Percentiles rank a stretch among this genome's conserved stretches.
Evolutionary conservation across 2,888 invertebrate species (phyloP).

Genomic region (Oxystoma pomonae): DNA sequence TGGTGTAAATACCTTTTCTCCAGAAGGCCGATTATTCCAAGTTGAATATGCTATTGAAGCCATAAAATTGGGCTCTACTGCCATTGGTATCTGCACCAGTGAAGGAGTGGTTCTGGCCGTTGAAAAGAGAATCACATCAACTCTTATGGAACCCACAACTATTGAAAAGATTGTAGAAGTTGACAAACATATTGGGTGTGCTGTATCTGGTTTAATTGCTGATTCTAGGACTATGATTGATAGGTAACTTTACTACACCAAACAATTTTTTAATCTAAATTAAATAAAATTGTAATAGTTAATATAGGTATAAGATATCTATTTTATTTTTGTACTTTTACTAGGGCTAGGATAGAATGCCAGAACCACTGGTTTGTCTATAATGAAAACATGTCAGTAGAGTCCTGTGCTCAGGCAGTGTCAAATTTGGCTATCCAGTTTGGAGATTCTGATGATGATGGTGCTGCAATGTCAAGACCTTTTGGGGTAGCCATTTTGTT

Average conservation of each 20-base stretch:
- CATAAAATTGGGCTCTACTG: slow-evolving; percentile 98
- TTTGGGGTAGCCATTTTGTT: slow-evolving; percentile 99
- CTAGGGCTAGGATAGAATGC: slow-evolving; percentile 88
- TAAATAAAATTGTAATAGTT: neutral
- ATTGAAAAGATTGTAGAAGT: slow-evolving; percentile 99
- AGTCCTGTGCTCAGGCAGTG: slow-evolving; percentile 97
- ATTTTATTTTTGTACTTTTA: slow-evolving; percentile 45
- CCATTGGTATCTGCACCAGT: slow-evolving; percentile 93
- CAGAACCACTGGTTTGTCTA: slow-evolving; percentile 99
- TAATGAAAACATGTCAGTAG: slow-evolving; percentile 93
- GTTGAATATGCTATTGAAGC: slow-evolving; percentile 99
- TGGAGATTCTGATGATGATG: slow-evolving; percentile 96
- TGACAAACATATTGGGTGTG: slow-evolving; percentile 96
- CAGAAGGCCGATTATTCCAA: slow-evolving; percentile 96
- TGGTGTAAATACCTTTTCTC: slow-evolving; percentile 99
- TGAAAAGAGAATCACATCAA: slow-evolving; percentile 95
- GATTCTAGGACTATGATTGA: slow-evolving; percentile 72
- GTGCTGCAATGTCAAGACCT: slow-evolving; percentile 92
- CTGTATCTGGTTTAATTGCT: slow-evolving; percentile 96
- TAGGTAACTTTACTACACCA: slow-evolving; percentile 35
- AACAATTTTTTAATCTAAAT: too few species aligned
- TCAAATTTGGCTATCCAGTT: slow-evolving; percentile 99
- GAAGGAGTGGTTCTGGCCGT: slow-evolving; percentile 98
- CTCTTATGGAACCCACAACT: slow-evolving; percentile 93
- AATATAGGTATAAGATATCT: neutral